A percentile compares a stretch with the other conserved stretches of the same genome.
phyloP scores from a whole-genome alignment of 2,888 invertebrate species.

The Aphodius granarius region DNA sequence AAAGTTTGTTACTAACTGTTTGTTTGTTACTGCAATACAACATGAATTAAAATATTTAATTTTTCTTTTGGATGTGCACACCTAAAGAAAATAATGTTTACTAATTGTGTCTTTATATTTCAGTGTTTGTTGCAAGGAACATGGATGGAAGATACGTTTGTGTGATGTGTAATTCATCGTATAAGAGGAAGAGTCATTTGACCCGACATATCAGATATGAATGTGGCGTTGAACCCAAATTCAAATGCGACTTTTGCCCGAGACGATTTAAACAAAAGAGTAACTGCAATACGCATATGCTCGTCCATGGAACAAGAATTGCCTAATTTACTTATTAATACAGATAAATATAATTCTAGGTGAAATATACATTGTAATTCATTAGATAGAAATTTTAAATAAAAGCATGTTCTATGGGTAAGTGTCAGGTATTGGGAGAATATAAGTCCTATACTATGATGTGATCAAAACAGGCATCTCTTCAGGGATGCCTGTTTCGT shows the following conservation, averaged over 20 bases:
- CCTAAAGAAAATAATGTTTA: background rate
- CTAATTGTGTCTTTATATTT: background rate
- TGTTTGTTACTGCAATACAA: too few species aligned
- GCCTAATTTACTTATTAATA: background rate
- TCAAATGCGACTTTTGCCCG: background rate
- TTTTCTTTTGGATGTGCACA: too few species aligned
- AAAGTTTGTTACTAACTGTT: too few species aligned
- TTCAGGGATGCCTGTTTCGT: too few species aligned
- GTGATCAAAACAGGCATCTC: too few species aligned
- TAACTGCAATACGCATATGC: background rate
- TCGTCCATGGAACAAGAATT: background rate
- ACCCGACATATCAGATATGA: slow-evolving; percentile 19
- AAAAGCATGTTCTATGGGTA: too few species aligned
- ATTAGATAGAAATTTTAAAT: too few species aligned
- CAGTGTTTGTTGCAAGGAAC: background rate
- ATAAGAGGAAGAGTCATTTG: background rate
- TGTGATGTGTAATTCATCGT: background rate
- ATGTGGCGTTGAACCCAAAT: slow-evolving; percentile 23
- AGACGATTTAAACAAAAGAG: background rate
- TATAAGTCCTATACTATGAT: too few species aligned
- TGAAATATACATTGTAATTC: too few species aligned
- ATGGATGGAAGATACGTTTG: background rate
- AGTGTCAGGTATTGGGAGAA: too few species aligned
- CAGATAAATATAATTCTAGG: background rate
- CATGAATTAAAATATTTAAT: too few species aligned